Percentiles rank a stretch among this genome's conserved stretches.
Conservation (phyloP, 2,113 vertebrate genomes). For the Prunella himalayana region DNA sequence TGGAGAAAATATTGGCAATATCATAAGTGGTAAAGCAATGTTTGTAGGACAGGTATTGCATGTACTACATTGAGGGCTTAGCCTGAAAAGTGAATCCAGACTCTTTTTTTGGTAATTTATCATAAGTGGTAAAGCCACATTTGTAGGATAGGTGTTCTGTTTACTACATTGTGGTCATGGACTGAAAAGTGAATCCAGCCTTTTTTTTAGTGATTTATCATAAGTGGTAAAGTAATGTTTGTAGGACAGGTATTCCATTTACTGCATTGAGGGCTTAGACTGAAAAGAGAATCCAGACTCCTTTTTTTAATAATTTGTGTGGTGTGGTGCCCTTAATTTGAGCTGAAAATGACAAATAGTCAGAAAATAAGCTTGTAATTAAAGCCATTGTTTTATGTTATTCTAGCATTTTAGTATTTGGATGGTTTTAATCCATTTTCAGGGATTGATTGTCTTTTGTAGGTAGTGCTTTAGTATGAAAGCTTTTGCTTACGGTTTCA, state of each 20-base stretch:
- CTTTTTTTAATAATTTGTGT: background rate
- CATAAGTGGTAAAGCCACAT: constrained; percentile 19
- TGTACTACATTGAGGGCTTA: background rate
- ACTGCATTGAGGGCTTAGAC: background rate
- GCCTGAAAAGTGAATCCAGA: background rate
- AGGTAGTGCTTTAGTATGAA: background rate
- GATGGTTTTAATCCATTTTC: background rate
- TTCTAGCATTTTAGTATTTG: background rate
- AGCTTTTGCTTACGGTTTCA: background rate
- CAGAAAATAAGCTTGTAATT: background rate
- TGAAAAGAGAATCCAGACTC: background rate
- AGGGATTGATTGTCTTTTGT: background rate
- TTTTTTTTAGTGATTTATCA: background rate
- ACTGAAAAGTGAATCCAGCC: background rate
- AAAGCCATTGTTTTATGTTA: background rate
- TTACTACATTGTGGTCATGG: background rate
- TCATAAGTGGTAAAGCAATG: constrained; percentile 30
- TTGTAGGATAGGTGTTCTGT: background rate
- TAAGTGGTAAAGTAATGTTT: constrained; percentile 21
- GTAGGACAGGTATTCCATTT: background rate
- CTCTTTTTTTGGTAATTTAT: background rate
- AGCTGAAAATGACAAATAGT: background rate
- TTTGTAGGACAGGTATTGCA: background rate
- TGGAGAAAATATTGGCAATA: constrained; percentile 33
- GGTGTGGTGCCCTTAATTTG: background rate